Conservation (phyloP, 1,140 invertebrate species). For the Ptiloglossa arizonensis region DNA sequence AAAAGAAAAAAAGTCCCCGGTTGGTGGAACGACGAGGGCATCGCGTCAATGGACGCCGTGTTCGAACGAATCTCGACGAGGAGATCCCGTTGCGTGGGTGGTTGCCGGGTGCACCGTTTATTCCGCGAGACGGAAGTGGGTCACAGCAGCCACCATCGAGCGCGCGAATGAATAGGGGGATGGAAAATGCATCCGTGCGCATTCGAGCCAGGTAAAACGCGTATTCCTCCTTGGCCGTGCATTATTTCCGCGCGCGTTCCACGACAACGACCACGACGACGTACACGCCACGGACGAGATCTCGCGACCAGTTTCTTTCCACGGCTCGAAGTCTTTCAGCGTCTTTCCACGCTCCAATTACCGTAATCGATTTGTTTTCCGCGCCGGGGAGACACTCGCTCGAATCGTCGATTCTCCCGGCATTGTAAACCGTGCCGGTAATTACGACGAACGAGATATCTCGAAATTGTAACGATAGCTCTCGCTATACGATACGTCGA, state of each 20-base stretch:
- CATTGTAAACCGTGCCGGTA: no score
- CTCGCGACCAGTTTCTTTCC: background rate
- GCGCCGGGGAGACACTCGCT: no score
- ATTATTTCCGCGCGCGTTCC: conserved; percentile 29
- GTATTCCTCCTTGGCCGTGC: background rate
- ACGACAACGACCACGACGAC: no score
- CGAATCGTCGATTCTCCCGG: no score
- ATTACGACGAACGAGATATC: no score
- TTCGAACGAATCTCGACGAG: conserved; percentile 11
- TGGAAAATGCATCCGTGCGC: conserved; percentile 58
- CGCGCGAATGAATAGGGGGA: conserved; percentile 64
- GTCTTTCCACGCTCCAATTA: background rate
- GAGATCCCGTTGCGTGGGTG: conserved; percentile 60
- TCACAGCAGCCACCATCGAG: conserved; percentile 60
- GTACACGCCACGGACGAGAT: background rate
- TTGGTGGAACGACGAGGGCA: background rate
- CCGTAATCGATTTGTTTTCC: background rate
- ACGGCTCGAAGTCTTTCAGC: background rate
- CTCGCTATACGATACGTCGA: no score
- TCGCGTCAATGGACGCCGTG: conserved; percentile 36
- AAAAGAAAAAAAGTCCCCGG: background rate
- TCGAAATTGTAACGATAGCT: no score
- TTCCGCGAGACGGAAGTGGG: conserved; percentile 67
- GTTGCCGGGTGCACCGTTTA: conserved; percentile 59
- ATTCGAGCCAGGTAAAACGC: conserved; percentile 22